Evolutionary conservation across 2,888 invertebrate species (phyloP), one percentile per base, ranked within the genome.

Genomic region (Ormyrus rosae): DNA sequence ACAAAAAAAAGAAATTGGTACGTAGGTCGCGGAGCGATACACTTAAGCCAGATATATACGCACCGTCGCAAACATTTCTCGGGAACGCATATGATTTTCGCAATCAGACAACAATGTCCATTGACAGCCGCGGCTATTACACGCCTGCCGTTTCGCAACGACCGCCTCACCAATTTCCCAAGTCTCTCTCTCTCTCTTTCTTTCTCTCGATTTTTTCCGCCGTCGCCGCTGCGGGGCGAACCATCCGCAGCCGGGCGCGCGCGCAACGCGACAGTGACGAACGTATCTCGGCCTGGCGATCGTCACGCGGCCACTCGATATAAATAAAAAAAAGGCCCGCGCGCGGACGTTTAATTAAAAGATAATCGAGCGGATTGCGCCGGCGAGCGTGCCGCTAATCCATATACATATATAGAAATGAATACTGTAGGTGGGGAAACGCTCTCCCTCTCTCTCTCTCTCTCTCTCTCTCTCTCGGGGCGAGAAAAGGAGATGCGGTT

Each of bases 311-410:
- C 55, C 50, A 51, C 51, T 67, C 71, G 74, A 67, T 75, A 80
- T 80, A 73, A 73, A 82, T 72, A 77, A 80, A 81, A 74, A 45
- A 53, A 56, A 4, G 34, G 3, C 34, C 34, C 34, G 34, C 34
- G 34, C 87, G 85, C 87, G 87, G 89, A 88, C 88, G 87, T 89
- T 89, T 89, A 89, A 89, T 89, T 89, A 89, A 89, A 89, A 89
- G 89, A 89, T 89, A 89, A 89, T 88, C 89, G 87, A 87, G 83
- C 86, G 86, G 86, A 88, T 89, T 79, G 69, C 86, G 87, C 82
- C 84, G 83, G 78, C 79, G 67, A 13, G 60, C 55, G 70, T 51
- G 60, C 83, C 86, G 86, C 86, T 88, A 87, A 87, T 88, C 34
- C n/a, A 34, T 19, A n/a, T 6, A 85, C 84, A 86, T 85, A 84